Evolutionary conservation across 2,888 invertebrate species (phyloP).

Genomic region (Tanypteryx hageni): DNA sequence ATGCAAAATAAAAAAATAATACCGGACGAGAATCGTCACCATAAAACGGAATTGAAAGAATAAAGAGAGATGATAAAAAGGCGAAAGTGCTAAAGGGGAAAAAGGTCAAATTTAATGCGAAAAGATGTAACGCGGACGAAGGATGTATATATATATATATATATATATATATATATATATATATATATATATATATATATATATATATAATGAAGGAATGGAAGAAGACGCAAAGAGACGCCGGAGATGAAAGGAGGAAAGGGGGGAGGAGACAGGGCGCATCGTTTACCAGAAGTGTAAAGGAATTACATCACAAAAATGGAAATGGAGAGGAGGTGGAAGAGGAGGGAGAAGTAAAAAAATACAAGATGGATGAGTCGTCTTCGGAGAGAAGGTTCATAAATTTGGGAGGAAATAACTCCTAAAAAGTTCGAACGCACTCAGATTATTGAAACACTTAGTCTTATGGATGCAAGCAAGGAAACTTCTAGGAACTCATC

Average conservation of each 20-base stretch:
- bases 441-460: constrained; percentile 54
- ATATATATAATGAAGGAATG: too few relatives aligned
- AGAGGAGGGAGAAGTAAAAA: not conserved
- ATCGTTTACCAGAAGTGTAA: not conserved
- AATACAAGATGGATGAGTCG: constrained; percentile 40
- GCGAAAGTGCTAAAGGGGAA: not conserved
- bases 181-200: too few relatives aligned
- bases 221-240: not conserved
- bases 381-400: constrained; percentile 38
- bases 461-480: constrained; percentile 18
- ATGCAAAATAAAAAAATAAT: too few relatives aligned
- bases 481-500: not conserved
- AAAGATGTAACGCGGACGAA: not conserved
- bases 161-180: too few relatives aligned
- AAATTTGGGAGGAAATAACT: constrained; percentile 42
- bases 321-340: not conserved
- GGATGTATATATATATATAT: too few relatives aligned
- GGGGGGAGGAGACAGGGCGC: not conserved
- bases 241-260: not conserved
- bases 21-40: not conserved
- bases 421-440: constrained; percentile 50
- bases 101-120: not conserved
- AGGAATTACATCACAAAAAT: not conserved
- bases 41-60: not conserved
- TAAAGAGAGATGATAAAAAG: not conserved